Base-by-base conservation (phyloP, 1,140 invertebrate genomes). In the Brachionus angularis region DNA sequence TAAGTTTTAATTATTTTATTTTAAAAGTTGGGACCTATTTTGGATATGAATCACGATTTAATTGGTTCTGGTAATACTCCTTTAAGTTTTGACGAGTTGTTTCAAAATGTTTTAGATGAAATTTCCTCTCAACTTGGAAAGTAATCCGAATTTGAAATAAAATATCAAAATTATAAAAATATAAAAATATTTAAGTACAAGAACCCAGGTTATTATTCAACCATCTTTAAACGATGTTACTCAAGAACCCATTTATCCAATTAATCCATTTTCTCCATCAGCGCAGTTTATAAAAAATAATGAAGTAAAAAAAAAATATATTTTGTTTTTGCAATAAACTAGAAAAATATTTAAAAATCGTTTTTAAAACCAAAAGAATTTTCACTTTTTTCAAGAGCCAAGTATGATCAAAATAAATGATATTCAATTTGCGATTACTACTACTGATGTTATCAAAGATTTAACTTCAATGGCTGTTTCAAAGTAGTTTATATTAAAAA, bases 381-480 rank as follows among this genome's bases (percentile, higher is more conserved):
- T 67, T 67, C 62, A 67, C 47, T 67, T 67, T 67, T 1, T 47
- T 7, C 42, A 10, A 67, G 62, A 67, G 27, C 62, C 62, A 33
- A 67, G 18, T 47, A 46, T 67, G 42, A 67, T 67, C 5, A 67
- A 67, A 67, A 46, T 67, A 31, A 67, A 67, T 67, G 62, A 33
- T 12, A 46, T 67, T 33, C 47, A 47, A 47, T 47, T 67, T 47
- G 62, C 42, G 8, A 14, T 67, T 4, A 67, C 62, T 25, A 47
- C 16, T 47, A 67, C 62, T 1, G 62, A 67, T 67, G 14, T 67
- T n/a, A 50, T 67, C 4, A 67, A 67, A 34, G 62, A 67, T 47
- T 50, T 67, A 29, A 50, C 62, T 1, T 67, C 62, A 18, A 50
- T 67, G 42, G 27, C 62, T 47, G 42, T 67, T 47, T 47, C 42